These are phyloP conservation scores for Hymenochirus boettgeri DNA, from an alignment of 2,113 vertebrate genomes.

Conservation along the genomic window DNA sequence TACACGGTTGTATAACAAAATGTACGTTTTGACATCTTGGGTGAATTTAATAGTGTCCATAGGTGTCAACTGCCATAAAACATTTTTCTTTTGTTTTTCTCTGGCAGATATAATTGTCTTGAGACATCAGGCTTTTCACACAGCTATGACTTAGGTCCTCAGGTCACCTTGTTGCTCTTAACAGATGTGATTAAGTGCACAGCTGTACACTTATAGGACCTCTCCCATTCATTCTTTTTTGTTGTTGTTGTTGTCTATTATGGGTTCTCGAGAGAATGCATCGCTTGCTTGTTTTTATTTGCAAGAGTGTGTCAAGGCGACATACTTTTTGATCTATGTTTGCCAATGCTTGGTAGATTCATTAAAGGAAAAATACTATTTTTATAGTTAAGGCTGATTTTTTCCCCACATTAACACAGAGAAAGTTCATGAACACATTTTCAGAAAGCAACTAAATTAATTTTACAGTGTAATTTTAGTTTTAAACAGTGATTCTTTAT, in stretches of 20 bases:
- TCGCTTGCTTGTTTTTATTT: conserved; percentile 21
- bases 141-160: conserved; percentile 30
- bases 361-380: too few species aligned
- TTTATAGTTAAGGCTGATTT: too few species aligned
- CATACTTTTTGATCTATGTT: too few species aligned
- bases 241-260: conserved; percentile 25
- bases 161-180: conserved; percentile 40
- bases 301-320: background rate
- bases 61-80: conserved; percentile 36
- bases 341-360: too few species aligned
- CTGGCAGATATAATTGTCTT: conserved; percentile 33
- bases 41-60: conserved; percentile 33
- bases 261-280: background rate
- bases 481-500: too few species aligned
- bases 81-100: conserved; percentile 20
- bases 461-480: too few species aligned
- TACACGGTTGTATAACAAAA: conserved; percentile 34
- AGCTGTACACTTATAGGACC: conserved; percentile 20
- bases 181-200: conserved; percentile 39
- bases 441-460: too few species aligned
- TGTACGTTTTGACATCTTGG: conserved; percentile 35
- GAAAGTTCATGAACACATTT: too few species aligned
- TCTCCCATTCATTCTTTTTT: conserved; percentile 23
- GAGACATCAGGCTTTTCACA: conserved; percentile 30
- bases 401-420: too few species aligned